Evolutionary conservation across 2,888 invertebrate species (phyloP), one percentile per base, ranked within the genome.

Genomic region (Anthophora plumipes): DNA sequence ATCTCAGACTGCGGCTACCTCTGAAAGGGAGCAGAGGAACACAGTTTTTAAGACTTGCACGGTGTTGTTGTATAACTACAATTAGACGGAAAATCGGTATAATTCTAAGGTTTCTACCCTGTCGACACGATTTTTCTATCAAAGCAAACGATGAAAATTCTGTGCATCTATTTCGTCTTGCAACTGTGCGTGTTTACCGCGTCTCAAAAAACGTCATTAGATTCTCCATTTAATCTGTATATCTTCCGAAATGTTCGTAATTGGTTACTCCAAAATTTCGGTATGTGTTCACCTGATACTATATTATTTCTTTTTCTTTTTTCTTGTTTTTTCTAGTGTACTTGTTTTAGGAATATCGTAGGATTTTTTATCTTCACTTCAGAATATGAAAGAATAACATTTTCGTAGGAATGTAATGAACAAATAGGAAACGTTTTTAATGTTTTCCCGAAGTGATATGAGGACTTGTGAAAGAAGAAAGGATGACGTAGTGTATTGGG

Each of bases 201-300:
- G 6, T 71, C 78, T 0, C 88, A 91, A 48, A 90, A 61, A 20
- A 89, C 89, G 11, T 55, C 39, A 7, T 67, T 92, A 5, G 92
- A 92, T 57, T 77, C 82, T 0, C 78, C 83, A 3, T 17, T 50
- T 5, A 89, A 85, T 60, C 63, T 91, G 7, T 31, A 54, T 4
- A 12, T 89, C 0, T 76, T 82, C 41, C 85, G 90, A 1, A 54
- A 55, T 8, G 0, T 89, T 8, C 89, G 90, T 43, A 59, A 72
- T 48, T 81, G 88, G 73, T 31, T 80, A 25, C 63, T 84, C 0
- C 25, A 80, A 12, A 11, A 75, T 41, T 68, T 88, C 7, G 90
- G 91, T 91, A 80, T 54, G 89, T 88, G 46, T 17, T 22, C 7
- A n/a, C 1, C 37, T 31, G 1, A 11, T 60, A 8, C n/a, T n/a